Conservation (phyloP, 1,140 invertebrate species). For the Drosophila malerkotliana region DNA sequence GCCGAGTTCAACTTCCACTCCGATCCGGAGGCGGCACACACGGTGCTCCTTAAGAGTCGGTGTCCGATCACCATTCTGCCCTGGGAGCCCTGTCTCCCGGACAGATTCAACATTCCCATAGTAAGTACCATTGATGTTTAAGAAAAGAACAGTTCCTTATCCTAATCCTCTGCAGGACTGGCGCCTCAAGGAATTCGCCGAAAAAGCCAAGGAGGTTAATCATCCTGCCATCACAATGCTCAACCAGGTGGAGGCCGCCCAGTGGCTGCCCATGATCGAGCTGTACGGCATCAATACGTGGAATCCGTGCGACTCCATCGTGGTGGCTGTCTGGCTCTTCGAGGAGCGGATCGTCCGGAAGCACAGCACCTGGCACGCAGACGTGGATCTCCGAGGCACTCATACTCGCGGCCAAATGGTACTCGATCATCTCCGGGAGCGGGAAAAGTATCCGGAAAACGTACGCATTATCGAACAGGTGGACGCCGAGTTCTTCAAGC, state of each 20-base stretch:
- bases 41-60: conserved; percentile 86
- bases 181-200: conserved; percentile 81
- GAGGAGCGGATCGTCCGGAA: conserved; percentile 78
- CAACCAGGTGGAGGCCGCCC: conserved; percentile 85
- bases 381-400: conserved; percentile 85
- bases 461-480: conserved; percentile 85
- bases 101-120: conserved; percentile 83
- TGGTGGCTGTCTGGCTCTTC: conserved; percentile 85
- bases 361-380: conserved; percentile 83
- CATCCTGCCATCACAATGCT: conserved; percentile 84
- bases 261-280: conserved; percentile 69
- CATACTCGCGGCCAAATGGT: conserved; percentile 87
- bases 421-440: conserved; percentile 85
- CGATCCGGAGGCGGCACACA: conserved; percentile 91
- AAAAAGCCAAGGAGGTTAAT: conserved; percentile 6
- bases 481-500: conserved; percentile 85
- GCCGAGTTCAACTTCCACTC: conserved; percentile 92
- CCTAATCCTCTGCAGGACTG: conserved; percentile 84
- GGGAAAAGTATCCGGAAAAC: conserved; percentile 84
- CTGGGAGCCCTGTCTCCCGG: conserved; percentile 87
- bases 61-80: conserved; percentile 87
- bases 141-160: not conserved
- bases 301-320: conserved; percentile 86
- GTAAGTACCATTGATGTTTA: conserved; percentile 76
- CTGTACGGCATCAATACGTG: conserved; percentile 72